Evolutionary conservation across 2,113 vertebrate genomes (phyloP), one percentile per base, ranked within the genome.

Genomic region (Cervus canadensis): DNA sequence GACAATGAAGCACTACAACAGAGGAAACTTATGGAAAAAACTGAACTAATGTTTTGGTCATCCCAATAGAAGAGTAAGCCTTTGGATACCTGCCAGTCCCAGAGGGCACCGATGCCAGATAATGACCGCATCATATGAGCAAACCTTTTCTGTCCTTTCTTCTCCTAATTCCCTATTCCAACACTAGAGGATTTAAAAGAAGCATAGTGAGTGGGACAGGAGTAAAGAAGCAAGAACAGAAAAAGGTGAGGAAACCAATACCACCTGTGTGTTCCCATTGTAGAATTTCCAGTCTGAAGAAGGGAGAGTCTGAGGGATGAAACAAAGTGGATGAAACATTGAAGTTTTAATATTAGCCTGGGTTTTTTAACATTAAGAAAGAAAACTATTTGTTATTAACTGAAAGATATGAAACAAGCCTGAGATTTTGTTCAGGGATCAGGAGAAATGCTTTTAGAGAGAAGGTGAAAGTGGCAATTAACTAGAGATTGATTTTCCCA

Each of bases 371-470:
- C 21, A 76, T 3, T 57, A 14, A 54, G 64, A 95, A 67, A 64
- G 81, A 81, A 64, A 95, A 60, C 54, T 40, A 25, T 52, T 67
- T 84, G 36, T 89, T 85, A 86, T 82, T 57, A 79, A 10, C 64
- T 57, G 19, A 90, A 81, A 88, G 28, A 59, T 26, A 74, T 1
- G 40, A 23, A 78, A 67, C 16, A 59, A 43, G 16, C 33, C 57
- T 85, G 52, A 85, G 17, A 91, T 92, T 84, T 97, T 60, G 94
- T 93, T 45, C 19, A 91, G 40, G n/a, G 83, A 86, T 82, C 30
- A 85, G n/a, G 54, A 95, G 15, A 92, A 87, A 84, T 87, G 12
- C 57, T 93, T 88, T 79, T 67, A 76, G 60, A 67, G 21, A 59
- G 36, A 89, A 83, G 26, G 16, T 60, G 36, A 28, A 93, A 95